Conservation (phyloP, 2,888 invertebrate species). For the Xylota sylvarum region DNA sequence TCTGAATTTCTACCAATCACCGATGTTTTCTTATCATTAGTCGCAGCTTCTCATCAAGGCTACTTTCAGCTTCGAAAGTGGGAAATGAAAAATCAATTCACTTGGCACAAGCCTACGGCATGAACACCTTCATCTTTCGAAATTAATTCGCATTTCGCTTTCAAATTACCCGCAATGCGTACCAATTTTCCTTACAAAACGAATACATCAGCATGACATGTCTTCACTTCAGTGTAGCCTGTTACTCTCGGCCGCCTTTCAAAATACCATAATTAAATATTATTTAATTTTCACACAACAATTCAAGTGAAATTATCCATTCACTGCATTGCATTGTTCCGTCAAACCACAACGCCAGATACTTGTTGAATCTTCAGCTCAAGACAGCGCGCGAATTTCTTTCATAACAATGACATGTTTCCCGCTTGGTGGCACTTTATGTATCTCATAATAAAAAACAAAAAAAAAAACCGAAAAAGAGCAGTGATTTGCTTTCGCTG, state of each 20-base stretch:
- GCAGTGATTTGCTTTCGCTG: slow-evolving; percentile 60
- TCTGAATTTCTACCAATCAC: no score
- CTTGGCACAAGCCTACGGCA: slow-evolving; percentile 10
- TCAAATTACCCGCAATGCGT: slow-evolving; percentile 44
- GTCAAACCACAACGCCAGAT: not conserved
- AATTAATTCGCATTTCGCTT: slow-evolving; percentile 38
- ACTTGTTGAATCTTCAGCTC: slow-evolving; percentile 3
- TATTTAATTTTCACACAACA: slow-evolving; percentile 49
- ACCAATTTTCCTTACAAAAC: slow-evolving; percentile 25
- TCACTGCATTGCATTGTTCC: slow-evolving; percentile 6
- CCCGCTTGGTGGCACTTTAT: slow-evolving; percentile 44
- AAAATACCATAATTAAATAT: slow-evolving; percentile 16
- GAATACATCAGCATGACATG: slow-evolving; percentile 7
- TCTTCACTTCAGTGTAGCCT: no score
- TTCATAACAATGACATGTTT: slow-evolving; percentile 64
- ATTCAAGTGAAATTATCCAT: slow-evolving; percentile 48
- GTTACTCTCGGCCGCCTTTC: slow-evolving; percentile 7
- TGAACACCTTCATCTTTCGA: not conserved
- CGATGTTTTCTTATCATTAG: no score
- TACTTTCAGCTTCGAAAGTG: slow-evolving; percentile 28
- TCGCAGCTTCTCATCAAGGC: not conserved
- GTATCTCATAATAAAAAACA: slow-evolving; percentile 4
- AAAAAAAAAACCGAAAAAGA: slow-evolving; percentile 4
- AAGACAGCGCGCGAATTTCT: slow-evolving; percentile 35
- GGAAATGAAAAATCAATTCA: slow-evolving; percentile 15